These are phyloP conservation scores for Drosophila miranda DNA, from an alignment of 1,140 invertebrate genomes.

Conservation along the genomic window DNA sequence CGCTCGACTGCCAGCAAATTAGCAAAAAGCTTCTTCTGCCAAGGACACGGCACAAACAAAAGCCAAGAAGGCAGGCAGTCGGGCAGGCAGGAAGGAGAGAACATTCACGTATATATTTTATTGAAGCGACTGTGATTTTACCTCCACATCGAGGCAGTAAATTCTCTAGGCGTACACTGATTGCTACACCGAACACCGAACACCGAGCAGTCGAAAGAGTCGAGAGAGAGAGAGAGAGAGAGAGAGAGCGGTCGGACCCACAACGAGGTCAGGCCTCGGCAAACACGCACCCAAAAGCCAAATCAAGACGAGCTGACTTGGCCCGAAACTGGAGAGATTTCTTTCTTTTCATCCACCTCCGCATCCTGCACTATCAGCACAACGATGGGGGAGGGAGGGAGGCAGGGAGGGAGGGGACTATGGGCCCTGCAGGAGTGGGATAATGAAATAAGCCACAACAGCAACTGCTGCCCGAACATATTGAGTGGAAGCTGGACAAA, in stretches of 20 bases:
- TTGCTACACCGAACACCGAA: conserved; percentile 45
- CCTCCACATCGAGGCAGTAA: conserved; percentile 45
- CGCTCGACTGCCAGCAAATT: conserved; percentile 27
- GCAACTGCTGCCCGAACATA: conserved; percentile 44
- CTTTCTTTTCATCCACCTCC: conserved; percentile 18
- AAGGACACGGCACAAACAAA: conserved; percentile 20
- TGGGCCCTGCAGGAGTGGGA: conserved; percentile 28
- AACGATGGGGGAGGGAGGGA: background rate
- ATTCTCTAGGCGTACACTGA: conserved; percentile 51
- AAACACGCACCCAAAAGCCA: conserved; percentile 55
- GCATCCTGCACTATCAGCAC: conserved; percentile 43
- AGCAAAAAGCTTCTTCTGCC: conserved; percentile 23
- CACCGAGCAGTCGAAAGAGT: background rate
- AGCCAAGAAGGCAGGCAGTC: background rate
- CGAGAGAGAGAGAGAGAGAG: background rate
- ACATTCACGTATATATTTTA: conserved; percentile 66
- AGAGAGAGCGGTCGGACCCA: conserved; percentile 11
- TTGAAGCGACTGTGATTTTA: conserved; percentile 55
- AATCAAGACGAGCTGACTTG: conserved; percentile 53
- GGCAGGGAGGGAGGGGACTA: conserved; percentile 14
- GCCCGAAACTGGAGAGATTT: conserved; percentile 33
- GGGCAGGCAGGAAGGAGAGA: background rate
- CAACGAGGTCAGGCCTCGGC: conserved; percentile 44
- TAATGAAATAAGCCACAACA: conserved; percentile 60
- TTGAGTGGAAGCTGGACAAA: conserved; percentile 57